Percentiles rank a stretch among this genome's conserved stretches.
Conservation (phyloP, 2,113 vertebrate species). For the Myanophis thanlyinensis region DNA sequence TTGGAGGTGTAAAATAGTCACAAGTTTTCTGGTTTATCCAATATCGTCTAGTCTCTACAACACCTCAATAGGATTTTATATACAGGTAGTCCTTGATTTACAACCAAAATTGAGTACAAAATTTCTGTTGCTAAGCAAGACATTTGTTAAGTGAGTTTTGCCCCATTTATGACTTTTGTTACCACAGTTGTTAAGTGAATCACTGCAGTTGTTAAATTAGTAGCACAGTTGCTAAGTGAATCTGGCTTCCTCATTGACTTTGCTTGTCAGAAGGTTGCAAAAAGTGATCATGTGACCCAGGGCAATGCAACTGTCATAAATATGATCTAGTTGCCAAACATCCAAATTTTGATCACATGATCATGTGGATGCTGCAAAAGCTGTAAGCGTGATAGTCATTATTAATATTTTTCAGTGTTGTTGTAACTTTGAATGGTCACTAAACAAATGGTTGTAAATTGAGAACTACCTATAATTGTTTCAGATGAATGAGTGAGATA, state of each 20-base stretch:
- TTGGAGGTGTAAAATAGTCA: background rate
- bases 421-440: background rate
- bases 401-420: background rate
- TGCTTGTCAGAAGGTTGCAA: background rate
- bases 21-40: background rate
- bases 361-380: background rate
- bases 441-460: background rate
- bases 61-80: background rate
- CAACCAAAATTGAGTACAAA: background rate
- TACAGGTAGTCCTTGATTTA: background rate
- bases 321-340: background rate
- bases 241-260: background rate
- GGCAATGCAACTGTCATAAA: background rate
- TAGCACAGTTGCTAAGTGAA: background rate
- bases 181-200: background rate
- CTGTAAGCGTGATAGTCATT: background rate
- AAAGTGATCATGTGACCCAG: background rate
- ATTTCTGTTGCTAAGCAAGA: background rate
- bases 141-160: background rate
- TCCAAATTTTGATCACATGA: background rate
- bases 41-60: background rate
- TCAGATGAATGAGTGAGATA: background rate
- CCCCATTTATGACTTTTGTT: background rate
- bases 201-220: background rate
- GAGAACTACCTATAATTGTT: background rate